Base-by-base conservation (phyloP, 2,888 invertebrate species). In the Sminthurides aquaticus region DNA sequence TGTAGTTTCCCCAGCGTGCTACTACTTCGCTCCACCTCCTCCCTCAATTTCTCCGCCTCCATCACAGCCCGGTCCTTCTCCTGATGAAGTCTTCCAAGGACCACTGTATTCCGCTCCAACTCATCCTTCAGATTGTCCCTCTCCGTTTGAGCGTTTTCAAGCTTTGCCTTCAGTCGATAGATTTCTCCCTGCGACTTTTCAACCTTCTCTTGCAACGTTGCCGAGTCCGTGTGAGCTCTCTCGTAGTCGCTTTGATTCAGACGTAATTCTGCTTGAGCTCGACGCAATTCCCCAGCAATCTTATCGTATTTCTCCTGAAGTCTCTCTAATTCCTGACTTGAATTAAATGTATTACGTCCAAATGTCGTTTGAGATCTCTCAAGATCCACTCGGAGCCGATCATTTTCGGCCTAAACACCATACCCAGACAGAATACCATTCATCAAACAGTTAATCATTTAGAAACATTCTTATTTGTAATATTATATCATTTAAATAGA, bases 131-230 rank as follows among this genome's bases (percentile, higher is more conserved):
- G 82, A 78, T 91, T 92, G 77, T 93, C 92, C 78, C 92, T 91
- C 80, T 95, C 94, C 67, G 90, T 90, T 82, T 93, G 92, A 79
- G 93, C 92, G 82, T 94, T 94, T 82, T 94, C 94, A 76, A 94
- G 82, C 78, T 93, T 89, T 49, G 94, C 94, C 79, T 94, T 94
- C 75, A 94, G 83, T 79, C 94, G 87, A 78, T 94, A 94, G 48
- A 95, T 92, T 80, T 95, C 94, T 68, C 94, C 94, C 80, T 94
- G 94, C 64, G 91, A 91, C 81, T 93, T 92, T 78, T 94, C 94
- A 69, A 94, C 80, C 81, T 94, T 94, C 77, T 94, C 94, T 78
- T 94, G 94, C 66, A 93, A 81, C 20, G 87, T 88, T 57, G 89
- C 85, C 0, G 91, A 88, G 78, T 93, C 92, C 34, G 87, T 84